Base-by-base conservation (phyloP, 2,113 vertebrate genomes). In the Ardeotis arabs region DNA sequence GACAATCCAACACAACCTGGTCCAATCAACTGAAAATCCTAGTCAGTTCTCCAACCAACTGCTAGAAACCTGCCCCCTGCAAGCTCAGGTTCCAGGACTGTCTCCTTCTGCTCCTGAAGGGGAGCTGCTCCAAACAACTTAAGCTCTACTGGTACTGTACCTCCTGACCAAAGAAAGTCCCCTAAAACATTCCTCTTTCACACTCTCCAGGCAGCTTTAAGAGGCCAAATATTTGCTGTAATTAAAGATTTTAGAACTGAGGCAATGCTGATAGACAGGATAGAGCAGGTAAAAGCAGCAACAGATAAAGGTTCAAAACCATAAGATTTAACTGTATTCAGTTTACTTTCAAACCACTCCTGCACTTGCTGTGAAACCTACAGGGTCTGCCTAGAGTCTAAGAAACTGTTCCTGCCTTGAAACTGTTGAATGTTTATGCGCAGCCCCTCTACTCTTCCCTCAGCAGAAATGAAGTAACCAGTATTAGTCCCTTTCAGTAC, bases 261-360 rank as follows among this genome's bases (percentile, higher is more conserved):
- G 35, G 6, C 16, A 62, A 28, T 27, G 21, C 6, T 23, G 47
- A 70, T 18, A 74, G 18, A 52, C 21, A 79, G 45, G 4, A 56
- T 27, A 63, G 33, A 53, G 19, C 41, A 83, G 8, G 5, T 15
- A 79, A 8, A 31, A 73, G 44, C 4, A 75, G 53, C 27, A 80
- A 6, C 7, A 59, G 12, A 20, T 7, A 63, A 45, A 76, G 2
- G 2, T 29, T 63, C 29, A 64, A 25, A 89, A 39, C 5, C 22
- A 52, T 0, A 1, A 12, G 8, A 41, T 2, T 7, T 23, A 4
- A 24, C 5, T 18, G 9, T 18, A 45, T 17, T 33, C 53, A 39
- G 33, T 7, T 27, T 3, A 14, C 11, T 39, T 12, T 69, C 19
- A 18, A 80, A 31, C 28, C n/a, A 8, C 33, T 56, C 8, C 24